Evolutionary conservation across 1,140 invertebrate genomes (phyloP), one percentile per base, ranked within the genome.

Genomic region (Drosophila parvula): DNA sequence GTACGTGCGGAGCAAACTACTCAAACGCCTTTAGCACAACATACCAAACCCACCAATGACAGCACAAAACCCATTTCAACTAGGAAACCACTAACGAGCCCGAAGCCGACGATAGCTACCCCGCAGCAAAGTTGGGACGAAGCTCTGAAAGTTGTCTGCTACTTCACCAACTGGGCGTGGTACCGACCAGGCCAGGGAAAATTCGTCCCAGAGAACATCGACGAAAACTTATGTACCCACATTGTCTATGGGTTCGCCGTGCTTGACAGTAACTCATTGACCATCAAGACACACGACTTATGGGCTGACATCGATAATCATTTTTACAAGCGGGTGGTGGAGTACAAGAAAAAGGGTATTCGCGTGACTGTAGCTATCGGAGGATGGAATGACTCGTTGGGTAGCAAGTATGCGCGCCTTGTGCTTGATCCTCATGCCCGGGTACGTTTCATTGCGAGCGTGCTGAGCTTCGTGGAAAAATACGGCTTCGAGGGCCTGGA

Each of bases 401-500:
- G 96, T 1, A 96, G 96, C 82, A 97, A 97, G 92, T 98, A 97
- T 92, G 97, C 96, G 28, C 94, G 95, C 62, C 91, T 97, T 10
- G 96, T 97, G 1, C 97, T 97, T 77, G 95, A 94, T 91, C 94
- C 96, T 4, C 81, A 93, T 5, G 94, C 96, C 1, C 94, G 97
- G 38, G 92, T 91, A 0, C 94, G 94, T 38, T 98, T 98, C 78
- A 95, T 97, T 1, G 92, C 93, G 4, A 95, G 97, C 78, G 94
- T 95, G 0, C 75, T 98, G 0, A 92, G 94, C 51, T 97, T 98
- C 78, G 90, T 98, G 28, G 94, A 96, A 45, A 96, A 97, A 84
- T 95, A 97, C 78, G 94, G 94, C 28, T 98, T 98, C 79, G 96
- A 97, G 90, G 97, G 97, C 5, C 92, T 98, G 3, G 97, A 98